These are phyloP conservation scores for Styela plicata DNA, from an alignment of 23 tunicate genomes.

Conservation along the genomic window DNA sequence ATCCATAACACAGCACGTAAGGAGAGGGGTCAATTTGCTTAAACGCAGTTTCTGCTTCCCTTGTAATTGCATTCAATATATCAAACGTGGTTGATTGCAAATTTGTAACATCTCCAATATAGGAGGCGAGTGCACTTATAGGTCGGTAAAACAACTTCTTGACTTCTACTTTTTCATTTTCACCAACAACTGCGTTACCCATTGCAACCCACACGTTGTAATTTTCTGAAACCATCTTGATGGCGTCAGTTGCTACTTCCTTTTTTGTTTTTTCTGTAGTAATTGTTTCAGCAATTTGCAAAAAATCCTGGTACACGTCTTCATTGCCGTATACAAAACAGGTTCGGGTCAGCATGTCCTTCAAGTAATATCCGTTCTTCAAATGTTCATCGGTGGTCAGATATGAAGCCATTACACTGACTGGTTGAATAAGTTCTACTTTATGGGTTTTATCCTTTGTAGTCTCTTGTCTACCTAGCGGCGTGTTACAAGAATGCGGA, in stretches of 20 bases:
- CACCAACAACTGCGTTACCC: neutral
- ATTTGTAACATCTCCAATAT: neutral
- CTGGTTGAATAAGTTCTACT: conserved; percentile 46
- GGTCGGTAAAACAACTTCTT: neutral
- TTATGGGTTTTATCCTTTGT: conserved; percentile 3
- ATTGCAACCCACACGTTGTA: neutral
- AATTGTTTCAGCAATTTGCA: neutral
- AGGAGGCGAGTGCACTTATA: neutral
- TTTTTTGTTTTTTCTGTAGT: neutral
- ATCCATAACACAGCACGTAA: too few species aligned
- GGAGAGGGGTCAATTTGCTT: too few species aligned
- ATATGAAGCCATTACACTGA: conserved; percentile 35
- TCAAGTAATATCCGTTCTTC: conserved; percentile 28
- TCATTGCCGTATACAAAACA: conserved; percentile 33
- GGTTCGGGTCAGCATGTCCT: conserved; percentile 23
- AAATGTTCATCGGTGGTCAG: conserved; percentile 1
- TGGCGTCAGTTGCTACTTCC: neutral
- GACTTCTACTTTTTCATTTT: neutral
- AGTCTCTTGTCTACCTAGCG: conserved; percentile 36
- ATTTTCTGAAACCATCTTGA: neutral
- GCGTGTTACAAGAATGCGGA: conserved; percentile 38
- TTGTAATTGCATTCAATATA: neutral
- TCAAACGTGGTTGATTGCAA: neutral
- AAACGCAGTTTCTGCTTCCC: too few species aligned
- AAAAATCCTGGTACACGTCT: conserved; percentile 14